phyloP scores from a whole-genome alignment of 2,888 invertebrate species.

The Brachypalpus laphriformis region DNA sequence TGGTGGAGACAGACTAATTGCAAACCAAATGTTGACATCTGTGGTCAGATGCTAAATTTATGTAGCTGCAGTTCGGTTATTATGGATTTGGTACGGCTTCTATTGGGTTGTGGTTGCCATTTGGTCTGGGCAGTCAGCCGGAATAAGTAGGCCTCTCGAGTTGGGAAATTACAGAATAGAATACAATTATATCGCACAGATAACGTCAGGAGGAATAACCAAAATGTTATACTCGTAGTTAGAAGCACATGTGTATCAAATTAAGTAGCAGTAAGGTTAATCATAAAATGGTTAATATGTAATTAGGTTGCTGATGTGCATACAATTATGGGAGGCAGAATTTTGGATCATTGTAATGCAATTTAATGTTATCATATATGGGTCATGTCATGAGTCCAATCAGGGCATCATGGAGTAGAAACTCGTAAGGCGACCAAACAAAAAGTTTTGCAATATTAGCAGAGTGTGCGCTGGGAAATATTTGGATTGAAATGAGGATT shows the following conservation, averaged over 20 bases:
- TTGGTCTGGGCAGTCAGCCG: conserved; percentile 45
- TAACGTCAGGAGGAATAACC: neutral
- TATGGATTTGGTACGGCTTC: conserved; percentile 36
- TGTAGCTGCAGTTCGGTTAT: conserved; percentile 57
- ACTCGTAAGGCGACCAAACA: too few relatives aligned
- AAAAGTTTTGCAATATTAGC: too few relatives aligned
- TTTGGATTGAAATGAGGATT: too few relatives aligned
- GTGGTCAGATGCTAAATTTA: conserved; percentile 60
- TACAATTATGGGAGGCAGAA: neutral
- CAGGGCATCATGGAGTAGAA: too few relatives aligned
- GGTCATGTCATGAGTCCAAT: too few relatives aligned
- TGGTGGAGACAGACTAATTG: conserved; percentile 49
- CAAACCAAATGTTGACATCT: conserved; percentile 72
- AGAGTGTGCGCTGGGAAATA: too few relatives aligned
- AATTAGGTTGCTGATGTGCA: conserved; percentile 6
- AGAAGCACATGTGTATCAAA: conserved; percentile 19
- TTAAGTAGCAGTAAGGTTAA: conserved; percentile 21
- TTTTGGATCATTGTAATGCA: neutral
- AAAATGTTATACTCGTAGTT: conserved; percentile 1
- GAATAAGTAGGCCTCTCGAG: conserved; percentile 36
- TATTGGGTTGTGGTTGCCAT: conserved; percentile 39
- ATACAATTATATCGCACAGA: conserved; percentile 24
- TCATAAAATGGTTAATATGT: conserved; percentile 28
- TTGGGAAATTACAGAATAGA: conserved; percentile 30
- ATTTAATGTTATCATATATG: neutral